Evolutionary conservation across 2,113 vertebrate species (phyloP).

Genomic region (Barbus barbus): DNA sequence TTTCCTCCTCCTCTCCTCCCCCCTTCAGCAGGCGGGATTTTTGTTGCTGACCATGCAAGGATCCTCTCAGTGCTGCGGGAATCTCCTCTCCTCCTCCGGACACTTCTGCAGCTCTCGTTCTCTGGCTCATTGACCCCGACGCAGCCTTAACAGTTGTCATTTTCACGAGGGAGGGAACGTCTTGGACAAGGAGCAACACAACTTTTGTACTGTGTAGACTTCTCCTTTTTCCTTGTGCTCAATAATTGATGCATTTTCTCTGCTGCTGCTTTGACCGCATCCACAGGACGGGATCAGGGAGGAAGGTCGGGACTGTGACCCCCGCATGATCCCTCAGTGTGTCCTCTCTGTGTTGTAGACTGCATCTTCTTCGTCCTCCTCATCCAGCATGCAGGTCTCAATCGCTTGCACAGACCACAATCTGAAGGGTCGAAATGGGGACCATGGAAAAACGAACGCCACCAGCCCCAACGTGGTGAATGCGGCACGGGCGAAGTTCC

Average conservation of each 20-base stretch:
- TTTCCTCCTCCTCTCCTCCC: slow-evolving; percentile 58
- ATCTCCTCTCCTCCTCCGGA: slow-evolving; percentile 54
- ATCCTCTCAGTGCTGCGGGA: slow-evolving; percentile 55
- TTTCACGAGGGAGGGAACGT: slow-evolving; percentile 40
- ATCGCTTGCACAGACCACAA: slow-evolving; percentile 98
- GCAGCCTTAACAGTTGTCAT: background rate
- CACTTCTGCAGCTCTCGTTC: slow-evolving; percentile 48
- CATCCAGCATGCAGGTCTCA: slow-evolving; percentile 93
- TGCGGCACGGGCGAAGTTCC: slow-evolving; percentile 92
- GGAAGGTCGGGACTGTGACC: slow-evolving; percentile 10
- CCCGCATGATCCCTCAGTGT: slow-evolving; percentile 1
- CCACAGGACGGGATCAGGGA: background rate
- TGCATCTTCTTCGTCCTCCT: slow-evolving; percentile 17
- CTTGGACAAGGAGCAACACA: slow-evolving; percentile 24
- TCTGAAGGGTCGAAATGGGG: slow-evolving; percentile 93
- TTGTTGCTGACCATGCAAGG: slow-evolving; percentile 50
- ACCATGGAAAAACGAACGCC: slow-evolving; percentile 92
- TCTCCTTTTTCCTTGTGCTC: slow-evolving; percentile 19
- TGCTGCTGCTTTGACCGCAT: background rate
- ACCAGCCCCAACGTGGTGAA: slow-evolving; percentile 91
- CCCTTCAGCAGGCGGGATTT: slow-evolving; percentile 51
- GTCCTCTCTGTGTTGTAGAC: slow-evolving; percentile 1
- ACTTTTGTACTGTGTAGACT: slow-evolving; percentile 35
- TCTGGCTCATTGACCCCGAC: slow-evolving; percentile 17
- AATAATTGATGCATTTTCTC: slow-evolving; percentile 36